Evolutionary conservation across 1,140 invertebrate species (phyloP), one percentile per base, ranked within the genome.

Genomic region (Belonocnema kinseyi): DNA sequence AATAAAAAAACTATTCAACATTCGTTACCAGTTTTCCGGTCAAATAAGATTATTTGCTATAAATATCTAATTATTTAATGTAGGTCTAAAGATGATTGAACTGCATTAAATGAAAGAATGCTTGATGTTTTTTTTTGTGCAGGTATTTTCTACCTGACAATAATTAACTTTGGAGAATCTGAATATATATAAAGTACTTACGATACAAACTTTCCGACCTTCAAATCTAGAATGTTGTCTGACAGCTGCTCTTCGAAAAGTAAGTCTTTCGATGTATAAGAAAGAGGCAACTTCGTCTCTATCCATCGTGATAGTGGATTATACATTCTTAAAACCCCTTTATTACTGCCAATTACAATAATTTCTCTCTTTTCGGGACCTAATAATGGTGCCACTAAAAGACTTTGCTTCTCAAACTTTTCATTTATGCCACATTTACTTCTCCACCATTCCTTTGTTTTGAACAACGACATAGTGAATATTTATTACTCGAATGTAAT

Each of bases 381-480:
- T 81, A 95, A 94, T 66, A 96, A 89, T 86, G 95, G 93, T 13
- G 92, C 92, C 19, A 95, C 90, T 80, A 93, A 90, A 33, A 96
- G 82, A 71, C 93, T 94, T 19, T 92, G 91, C 50, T 92, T 88
- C 80, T 95, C 94, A 88, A 94, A 95, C 58, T 89, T 90, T 82
- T 95, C 94, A 50, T 93, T 90, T 46, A 93, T 92, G 16, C 94
- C 94, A 81, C 93, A 94, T 16, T 92, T 89, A 8, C 93, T 93
- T 21, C 93, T 92, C 96, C 96, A 97, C 92, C 95, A 95, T 78
- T 96, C 95, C 84, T 95, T 92, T 0, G 94, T 93, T 92, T 95
- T 96, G 89, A 97, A 97, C 56, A 97, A 89, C 19, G 96, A 97
- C 96, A 97, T 97, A 77, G 16, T 80, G 56, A 72, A 12, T 33